phyloP scores from a whole-genome alignment of 1,140 invertebrate genomes.

The Littorina saxatilis region DNA sequence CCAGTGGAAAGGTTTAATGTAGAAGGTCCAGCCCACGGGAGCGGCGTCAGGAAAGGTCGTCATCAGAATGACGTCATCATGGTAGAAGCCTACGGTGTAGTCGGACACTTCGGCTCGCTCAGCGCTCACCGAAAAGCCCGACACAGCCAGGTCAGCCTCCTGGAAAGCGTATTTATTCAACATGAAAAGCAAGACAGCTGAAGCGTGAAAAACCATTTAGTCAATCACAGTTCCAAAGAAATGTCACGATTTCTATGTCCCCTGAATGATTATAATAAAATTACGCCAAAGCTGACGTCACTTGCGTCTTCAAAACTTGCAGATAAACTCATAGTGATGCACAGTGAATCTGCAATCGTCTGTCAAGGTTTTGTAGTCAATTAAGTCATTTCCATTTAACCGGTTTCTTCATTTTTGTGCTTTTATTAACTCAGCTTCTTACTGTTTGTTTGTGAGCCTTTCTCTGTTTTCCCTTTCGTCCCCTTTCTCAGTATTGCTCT shows the following conservation, averaged over 20 bases:
- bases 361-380: too few relatives aligned
- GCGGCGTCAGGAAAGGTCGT: not conserved
- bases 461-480: too few relatives aligned
- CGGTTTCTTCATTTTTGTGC: not conserved
- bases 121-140: not conserved
- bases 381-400: not conserved
- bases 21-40: conserved; percentile 12
- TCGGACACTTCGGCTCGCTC: conserved; percentile 4
- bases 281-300: too few relatives aligned
- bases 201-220: not conserved
- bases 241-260: too few relatives aligned
- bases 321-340: too few relatives aligned
- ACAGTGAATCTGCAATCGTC: too few relatives aligned
- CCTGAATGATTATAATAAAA: too few relatives aligned
- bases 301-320: too few relatives aligned
- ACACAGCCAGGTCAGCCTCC: conserved; percentile 7
- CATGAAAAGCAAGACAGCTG: not conserved
- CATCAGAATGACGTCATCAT: not conserved
- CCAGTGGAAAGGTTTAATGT: conserved; percentile 13
- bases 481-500: not conserved
- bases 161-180: not conserved
- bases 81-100: not conserved
- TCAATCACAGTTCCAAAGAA: too few relatives aligned
- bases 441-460: not conserved
- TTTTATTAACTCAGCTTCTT: too few relatives aligned